Evolutionary conservation across 2,888 invertebrate genomes (phyloP).

Genomic region (Ormia ochracea): DNA sequence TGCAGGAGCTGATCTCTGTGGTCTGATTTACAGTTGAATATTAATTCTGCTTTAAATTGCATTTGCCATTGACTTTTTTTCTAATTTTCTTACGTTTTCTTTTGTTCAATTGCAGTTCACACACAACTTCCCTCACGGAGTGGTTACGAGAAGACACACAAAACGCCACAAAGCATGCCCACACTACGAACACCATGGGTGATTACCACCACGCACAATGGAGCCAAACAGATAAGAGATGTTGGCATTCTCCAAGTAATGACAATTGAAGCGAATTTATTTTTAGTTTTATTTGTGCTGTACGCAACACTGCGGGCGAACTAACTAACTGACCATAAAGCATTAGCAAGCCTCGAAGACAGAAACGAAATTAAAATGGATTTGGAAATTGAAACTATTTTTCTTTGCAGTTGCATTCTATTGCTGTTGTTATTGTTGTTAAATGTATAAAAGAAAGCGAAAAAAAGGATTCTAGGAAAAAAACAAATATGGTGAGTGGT

Average conservation of each 20-base stretch:
- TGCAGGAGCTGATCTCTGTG: too few species aligned
- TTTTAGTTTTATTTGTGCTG: slow-evolving; percentile 25
- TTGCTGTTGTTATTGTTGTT: slow-evolving; percentile 58
- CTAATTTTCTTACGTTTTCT: slow-evolving; percentile 4
- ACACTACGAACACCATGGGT: slow-evolving; percentile 74
- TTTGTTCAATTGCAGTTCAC: slow-evolving; percentile 67
- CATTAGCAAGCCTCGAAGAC: slow-evolving; percentile 14
- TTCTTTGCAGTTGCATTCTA: slow-evolving; percentile 54
- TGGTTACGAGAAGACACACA: slow-evolving; percentile 72
- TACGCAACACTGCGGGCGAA: slow-evolving; percentile 33
- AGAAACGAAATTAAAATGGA: slow-evolving; percentile 31
- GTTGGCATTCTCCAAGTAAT: slow-evolving; percentile 20
- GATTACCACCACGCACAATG: slow-evolving; percentile 66
- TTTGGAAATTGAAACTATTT: slow-evolving; percentile 41
- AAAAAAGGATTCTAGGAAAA: slow-evolving; percentile 36
- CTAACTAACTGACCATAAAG: slow-evolving; percentile 52
- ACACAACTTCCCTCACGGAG: slow-evolving; percentile 73
- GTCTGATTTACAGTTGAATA: too few species aligned
- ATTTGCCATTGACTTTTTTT: slow-evolving; percentile 2
- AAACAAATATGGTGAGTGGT: slow-evolving; percentile 58
- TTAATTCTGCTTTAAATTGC: background rate
- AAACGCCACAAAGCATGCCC: slow-evolving; percentile 71
- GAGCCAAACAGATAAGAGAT: slow-evolving; percentile 34
- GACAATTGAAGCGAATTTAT: slow-evolving; percentile 29
- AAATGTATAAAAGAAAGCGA: slow-evolving; percentile 43